Base-by-base conservation (phyloP, 2,888 invertebrate genomes). In the Diarsia rubi region DNA sequence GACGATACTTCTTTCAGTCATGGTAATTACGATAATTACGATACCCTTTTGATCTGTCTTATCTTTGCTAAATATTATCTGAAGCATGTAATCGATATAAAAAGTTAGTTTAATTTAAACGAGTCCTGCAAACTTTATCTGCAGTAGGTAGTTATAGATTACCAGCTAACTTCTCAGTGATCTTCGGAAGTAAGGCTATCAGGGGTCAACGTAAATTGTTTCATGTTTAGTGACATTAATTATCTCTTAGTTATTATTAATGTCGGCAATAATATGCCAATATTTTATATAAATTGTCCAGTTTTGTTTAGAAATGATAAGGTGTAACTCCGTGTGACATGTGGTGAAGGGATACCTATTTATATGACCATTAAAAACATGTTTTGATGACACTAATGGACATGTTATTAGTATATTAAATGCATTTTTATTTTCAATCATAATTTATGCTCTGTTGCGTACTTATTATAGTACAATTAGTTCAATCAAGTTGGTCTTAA, bases 141-240 rank as follows among this genome's bases (percentile, higher is more conserved):
- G 59, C 73, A 73, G 69, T 80, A 71, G 69, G 71, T 67, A 70
- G 12, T 77, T 69, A 63, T 63, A 75, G 77, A 83, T 86, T 83
- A 80, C 75, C 66, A 74, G 75, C 64, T 76, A 78, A 69, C 62
- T 82, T 78, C 78, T 84, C 77, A 75, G 69, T 73, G 63, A 73
- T 83, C 87, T 82, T 87, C 87, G 90, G 90, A 88, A 88, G 86
- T 86, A 47, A 81, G 90, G 92, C 89, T 91, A 92, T 91, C 92
- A 19, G 9, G 81, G 90, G 86, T 90, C 87, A 85, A 65, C 70
- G 74, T 78, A 81, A 88, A 89, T 88, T 88, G 85, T 88, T 86
- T 75, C 11, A 80, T 62, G 69, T 78, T 79, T 79, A 75, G 79
- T 75, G 75, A 73, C 67, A 67, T 76, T 73, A 75, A 82, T 73